These are phyloP conservation scores for Coilia nasus DNA, from an alignment of 2,797 vertebrate genomes.

Conservation along the genomic window DNA sequence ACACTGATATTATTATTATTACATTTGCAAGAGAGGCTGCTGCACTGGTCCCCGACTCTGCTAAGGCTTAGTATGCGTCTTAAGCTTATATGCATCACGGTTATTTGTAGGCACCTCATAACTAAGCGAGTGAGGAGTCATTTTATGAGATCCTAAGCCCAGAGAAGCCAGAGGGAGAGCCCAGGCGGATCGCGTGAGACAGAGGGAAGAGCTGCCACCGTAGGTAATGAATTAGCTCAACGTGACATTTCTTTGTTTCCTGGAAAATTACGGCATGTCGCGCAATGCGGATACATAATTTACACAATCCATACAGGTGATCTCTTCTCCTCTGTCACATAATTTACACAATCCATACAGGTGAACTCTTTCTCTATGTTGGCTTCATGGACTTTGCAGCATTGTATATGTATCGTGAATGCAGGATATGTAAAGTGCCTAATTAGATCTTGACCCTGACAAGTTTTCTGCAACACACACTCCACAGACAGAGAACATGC, in stretches of 20 bases:
- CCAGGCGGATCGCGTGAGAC: constrained; percentile 66
- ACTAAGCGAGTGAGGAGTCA: constrained; percentile 78
- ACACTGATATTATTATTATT: constrained; percentile 78
- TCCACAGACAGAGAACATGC: not conserved
- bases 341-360: not conserved
- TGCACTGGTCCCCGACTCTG: constrained; percentile 62
- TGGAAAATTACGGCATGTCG: constrained; percentile 46
- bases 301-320: not conserved
- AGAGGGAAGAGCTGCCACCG: constrained; percentile 63
- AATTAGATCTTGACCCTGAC: too few species aligned
- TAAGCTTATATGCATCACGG: constrained; percentile 72
- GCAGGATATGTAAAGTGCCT: too few species aligned
- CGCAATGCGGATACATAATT: not conserved
- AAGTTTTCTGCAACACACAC: not conserved
- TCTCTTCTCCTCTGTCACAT: not conserved
- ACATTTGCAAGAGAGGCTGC: constrained; percentile 64
- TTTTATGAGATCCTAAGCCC: constrained; percentile 79
- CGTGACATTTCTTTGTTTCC: constrained; percentile 59
- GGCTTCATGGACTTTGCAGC: not conserved
- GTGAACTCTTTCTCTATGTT: not conserved
- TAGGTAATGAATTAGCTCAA: constrained; percentile 70
- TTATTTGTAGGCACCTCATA: constrained; percentile 79
- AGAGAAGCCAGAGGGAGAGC: constrained; percentile 69
- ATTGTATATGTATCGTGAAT: too few species aligned
- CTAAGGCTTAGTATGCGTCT: constrained; percentile 66